Evolutionary conservation across 2,888 invertebrate genomes (phyloP).

Genomic region (Machimus rusticus): DNA sequence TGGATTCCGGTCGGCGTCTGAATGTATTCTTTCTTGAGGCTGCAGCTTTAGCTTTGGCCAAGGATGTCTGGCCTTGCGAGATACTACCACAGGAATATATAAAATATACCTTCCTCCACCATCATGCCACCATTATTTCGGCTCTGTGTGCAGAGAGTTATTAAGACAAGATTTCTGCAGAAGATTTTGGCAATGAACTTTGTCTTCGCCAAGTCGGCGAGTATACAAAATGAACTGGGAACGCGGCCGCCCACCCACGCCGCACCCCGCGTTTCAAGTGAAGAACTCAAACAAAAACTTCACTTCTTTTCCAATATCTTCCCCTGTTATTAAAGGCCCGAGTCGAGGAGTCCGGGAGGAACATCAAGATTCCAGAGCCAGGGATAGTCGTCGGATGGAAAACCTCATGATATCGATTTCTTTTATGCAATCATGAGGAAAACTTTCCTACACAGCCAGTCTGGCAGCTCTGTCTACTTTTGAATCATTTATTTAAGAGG

Average conservation of each 20-base stretch:
- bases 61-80: neutral
- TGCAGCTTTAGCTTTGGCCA: neutral
- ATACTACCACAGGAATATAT: neutral
- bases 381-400: neutral
- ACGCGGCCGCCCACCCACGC: neutral
- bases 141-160: slow-evolving; percentile 7
- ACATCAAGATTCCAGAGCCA: neutral
- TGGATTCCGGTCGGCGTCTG: neutral
- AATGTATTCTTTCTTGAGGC: neutral
- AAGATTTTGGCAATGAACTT: slow-evolving; percentile 39
- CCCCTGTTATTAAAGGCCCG: slow-evolving; percentile 9
- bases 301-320: slow-evolving; percentile 19
- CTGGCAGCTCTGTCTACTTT: neutral
- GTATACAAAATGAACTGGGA: slow-evolving; percentile 4
- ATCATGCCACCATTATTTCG: neutral
- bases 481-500: slow-evolving; percentile 36
- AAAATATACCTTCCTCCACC: neutral
- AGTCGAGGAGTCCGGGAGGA: neutral
- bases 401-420: slow-evolving; percentile 26
- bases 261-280: neutral
- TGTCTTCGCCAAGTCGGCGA: slow-evolving; percentile 12
- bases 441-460: neutral
- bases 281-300: slow-evolving; percentile 36
- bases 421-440: slow-evolving; percentile 32
- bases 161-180: slow-evolving; percentile 36